Evolutionary conservation across 2,113 vertebrate genomes (phyloP).

Genomic region (Ginglymostoma cirratum): DNA sequence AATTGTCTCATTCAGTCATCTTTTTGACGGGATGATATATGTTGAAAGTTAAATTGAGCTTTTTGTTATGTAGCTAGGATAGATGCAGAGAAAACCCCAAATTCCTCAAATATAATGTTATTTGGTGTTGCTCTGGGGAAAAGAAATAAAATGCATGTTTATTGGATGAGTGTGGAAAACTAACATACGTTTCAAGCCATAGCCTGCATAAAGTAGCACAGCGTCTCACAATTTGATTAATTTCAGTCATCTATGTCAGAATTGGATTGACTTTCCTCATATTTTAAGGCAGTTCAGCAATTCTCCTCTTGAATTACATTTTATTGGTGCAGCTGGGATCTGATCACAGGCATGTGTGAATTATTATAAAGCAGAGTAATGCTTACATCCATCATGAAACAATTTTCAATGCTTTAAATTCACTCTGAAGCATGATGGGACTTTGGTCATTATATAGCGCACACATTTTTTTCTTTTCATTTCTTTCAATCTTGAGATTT

Average conservation of each 20-base stretch:
- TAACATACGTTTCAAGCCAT: background rate
- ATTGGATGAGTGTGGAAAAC: background rate
- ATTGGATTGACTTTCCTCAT: conserved; percentile 15
- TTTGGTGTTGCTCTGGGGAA: background rate
- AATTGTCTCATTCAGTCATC: background rate
- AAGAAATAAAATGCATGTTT: background rate
- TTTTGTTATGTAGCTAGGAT: too few species aligned
- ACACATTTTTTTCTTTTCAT: background rate
- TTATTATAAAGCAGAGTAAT: background rate
- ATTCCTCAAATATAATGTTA: background rate
- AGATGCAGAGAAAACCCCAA: background rate
- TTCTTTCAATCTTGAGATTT: background rate
- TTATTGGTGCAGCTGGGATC: background rate
- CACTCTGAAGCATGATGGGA: background rate
- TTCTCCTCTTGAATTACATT: conserved; percentile 18
- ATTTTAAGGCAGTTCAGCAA: conserved; percentile 7
- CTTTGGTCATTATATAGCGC: conserved; percentile 8
- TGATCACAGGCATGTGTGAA: background rate
- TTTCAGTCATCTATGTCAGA: background rate
- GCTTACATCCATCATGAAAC: conserved; percentile 9
- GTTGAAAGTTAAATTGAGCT: background rate
- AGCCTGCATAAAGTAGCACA: background rate
- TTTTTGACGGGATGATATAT: background rate
- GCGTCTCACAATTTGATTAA: background rate
- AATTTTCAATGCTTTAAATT: conserved; percentile 24